Evolutionary conservation across 2,113 vertebrate genomes (phyloP).

Genomic region (Hystrix cristata): DNA sequence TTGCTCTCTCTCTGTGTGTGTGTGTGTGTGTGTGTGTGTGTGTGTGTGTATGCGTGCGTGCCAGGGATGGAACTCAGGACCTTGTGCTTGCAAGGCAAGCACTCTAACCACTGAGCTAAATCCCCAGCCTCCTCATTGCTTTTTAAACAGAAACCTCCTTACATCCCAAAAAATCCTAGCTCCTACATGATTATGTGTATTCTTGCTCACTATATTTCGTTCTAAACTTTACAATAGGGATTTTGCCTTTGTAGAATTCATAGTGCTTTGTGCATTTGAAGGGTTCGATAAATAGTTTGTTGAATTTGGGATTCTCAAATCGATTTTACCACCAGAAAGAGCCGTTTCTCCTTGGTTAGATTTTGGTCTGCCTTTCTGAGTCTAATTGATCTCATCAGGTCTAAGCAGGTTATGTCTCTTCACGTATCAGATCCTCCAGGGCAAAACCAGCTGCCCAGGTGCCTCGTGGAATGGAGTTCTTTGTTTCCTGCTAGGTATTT

Average conservation of each 20-base stretch:
- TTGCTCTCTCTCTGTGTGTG: no score
- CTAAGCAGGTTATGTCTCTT: neutral
- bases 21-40: no score
- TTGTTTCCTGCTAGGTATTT: neutral
- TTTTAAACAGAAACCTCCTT: neutral
- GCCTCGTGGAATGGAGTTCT: neutral
- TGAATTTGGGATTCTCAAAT: conserved; percentile 22
- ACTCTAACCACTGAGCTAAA: no score
- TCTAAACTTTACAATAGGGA: conserved; percentile 7
- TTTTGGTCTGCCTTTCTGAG: neutral
- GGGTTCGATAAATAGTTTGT: neutral
- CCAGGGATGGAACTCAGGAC: no score
- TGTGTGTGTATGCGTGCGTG: no score
- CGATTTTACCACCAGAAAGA: neutral
- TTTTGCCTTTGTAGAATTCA: neutral
- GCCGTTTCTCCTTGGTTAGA: neutral
- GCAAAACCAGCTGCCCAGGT: neutral
- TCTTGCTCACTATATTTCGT: neutral
- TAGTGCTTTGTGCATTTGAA: neutral
- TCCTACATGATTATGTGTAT: neutral
- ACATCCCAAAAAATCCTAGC: neutral
- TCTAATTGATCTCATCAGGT: neutral
- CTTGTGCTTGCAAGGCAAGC: no score
- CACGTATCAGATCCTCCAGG: neutral
- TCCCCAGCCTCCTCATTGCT: neutral